These are phyloP conservation scores for Premnoplex brunnescens DNA, from an alignment of 2,797 vertebrate species.

Conservation along the genomic window DNA sequence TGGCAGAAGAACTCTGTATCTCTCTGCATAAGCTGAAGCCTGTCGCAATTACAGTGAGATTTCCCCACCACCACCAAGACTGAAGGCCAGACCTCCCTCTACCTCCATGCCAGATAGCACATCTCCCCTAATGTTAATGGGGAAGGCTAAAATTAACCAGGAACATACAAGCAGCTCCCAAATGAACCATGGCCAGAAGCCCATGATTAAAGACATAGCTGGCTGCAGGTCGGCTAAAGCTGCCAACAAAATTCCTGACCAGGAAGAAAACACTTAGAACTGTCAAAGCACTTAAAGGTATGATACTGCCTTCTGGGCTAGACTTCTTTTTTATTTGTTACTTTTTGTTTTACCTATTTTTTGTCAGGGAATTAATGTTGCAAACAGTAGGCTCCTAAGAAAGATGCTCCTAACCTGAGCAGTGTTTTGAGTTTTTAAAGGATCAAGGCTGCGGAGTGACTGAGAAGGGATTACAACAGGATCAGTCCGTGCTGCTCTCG, in stretches of 20 bases:
- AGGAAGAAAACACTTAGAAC: slow-evolving; percentile 70
- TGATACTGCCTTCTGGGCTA: not conserved
- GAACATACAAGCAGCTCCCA: not conserved
- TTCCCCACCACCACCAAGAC: rapidly evolving
- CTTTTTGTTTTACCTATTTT: not conserved
- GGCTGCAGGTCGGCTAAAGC: slow-evolving; percentile 52
- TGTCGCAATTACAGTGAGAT: not conserved
- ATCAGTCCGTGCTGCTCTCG: not conserved
- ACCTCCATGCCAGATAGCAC: not conserved
- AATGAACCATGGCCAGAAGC: slow-evolving; percentile 35
- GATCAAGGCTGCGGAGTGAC: rapidly evolving
- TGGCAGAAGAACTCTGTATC: not conserved
- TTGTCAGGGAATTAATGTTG: not conserved
- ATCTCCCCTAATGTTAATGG: not conserved
- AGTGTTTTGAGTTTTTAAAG: not conserved
- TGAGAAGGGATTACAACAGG: not conserved
- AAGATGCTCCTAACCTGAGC: not conserved
- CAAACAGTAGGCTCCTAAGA: not conserved
- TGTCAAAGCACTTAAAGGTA: slow-evolving; percentile 50
- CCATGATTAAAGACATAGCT: slow-evolving; percentile 48
- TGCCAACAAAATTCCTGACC: slow-evolving; percentile 67
- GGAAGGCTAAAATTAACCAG: slow-evolving; percentile 50
- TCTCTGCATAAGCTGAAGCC: not conserved
- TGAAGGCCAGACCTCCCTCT: not conserved
- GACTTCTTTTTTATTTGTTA: not conserved